Base-by-base conservation (phyloP, 2,888 invertebrate species). In the Pheosia gnoma region DNA sequence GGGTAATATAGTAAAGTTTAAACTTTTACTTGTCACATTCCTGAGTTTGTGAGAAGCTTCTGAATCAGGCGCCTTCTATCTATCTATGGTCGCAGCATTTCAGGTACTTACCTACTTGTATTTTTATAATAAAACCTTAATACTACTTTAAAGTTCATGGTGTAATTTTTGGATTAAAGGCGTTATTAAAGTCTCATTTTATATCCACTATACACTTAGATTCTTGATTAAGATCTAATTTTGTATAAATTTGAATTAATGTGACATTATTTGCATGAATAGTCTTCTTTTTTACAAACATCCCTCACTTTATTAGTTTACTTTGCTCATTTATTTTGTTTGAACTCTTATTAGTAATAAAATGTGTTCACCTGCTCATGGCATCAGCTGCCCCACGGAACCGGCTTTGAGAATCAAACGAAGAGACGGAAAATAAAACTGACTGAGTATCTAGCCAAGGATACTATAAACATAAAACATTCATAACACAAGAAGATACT, bases 1-100 rank as follows among this genome's bases (percentile, higher is more conserved):
- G 68, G 72, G 71, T 78, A 70, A 72, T 78, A 75, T 75, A 68
- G 74, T 78, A 75, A 82, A 87, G 79, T 81, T 79, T 69, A 81
- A 82, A 80, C 83, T 81, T 81, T 82, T 64, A 72, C 76, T 78
- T 72, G 72, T 78, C 78, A 65, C 72, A 71, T 59, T 61, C 25
- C 59, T 68, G 60, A 70, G 59, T 71, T 70, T 68, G 72, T 73
- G 72, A 67, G 67, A 62, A 62, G 61, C 66, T 63, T 65, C 70
- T 45, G 43, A 67, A 60, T 74, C 68, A 60, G 75, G 74, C 72
- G 71, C 71, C 25, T 25, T 62, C 68, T 66, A 38, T 11, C 39
- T 70, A 68, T 70, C 65, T 67, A 79, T 83, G 83, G 76, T 81
- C 77, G 78, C 75, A 75, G 65, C 58, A 67, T 67, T 56, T 73